A percentile compares a stretch with the other conserved stretches of the same genome.
Conservation (phyloP, 2,888 invertebrate genomes). For the Cephonodes hylas region DNA sequence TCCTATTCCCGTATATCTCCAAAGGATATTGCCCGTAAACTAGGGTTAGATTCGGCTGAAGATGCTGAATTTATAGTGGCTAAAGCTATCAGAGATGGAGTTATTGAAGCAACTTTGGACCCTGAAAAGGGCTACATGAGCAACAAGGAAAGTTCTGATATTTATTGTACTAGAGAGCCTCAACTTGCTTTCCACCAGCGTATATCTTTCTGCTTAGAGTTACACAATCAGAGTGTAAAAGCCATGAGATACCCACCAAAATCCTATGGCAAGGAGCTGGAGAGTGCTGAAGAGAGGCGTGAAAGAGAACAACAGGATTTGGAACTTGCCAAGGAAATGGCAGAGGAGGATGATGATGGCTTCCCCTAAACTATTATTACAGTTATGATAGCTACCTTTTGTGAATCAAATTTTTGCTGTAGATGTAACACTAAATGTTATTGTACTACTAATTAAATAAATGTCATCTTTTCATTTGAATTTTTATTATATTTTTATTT, state of each 20-base stretch:
- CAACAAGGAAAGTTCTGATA: conserved; percentile 97
- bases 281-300: conserved; percentile 97
- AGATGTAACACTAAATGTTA: conserved; percentile 30
- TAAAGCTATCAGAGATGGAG: conserved; percentile 98
- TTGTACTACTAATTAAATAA: background rate
- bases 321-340: conserved; percentile 99
- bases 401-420: conserved; percentile 22
- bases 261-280: conserved; percentile 98
- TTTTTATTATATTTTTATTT: too few relatives aligned
- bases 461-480: background rate
- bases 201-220: conserved; percentile 97
- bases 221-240: conserved; percentile 99
- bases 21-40: conserved; percentile 95
- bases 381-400: conserved; percentile 15
- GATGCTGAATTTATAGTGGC: conserved; percentile 99
- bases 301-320: conserved; percentile 98
- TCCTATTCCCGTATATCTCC: conserved; percentile 98
- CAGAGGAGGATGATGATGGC: conserved; percentile 98
- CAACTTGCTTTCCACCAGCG: conserved; percentile 97
- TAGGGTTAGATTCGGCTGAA: conserved; percentile 96
- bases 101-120: conserved; percentile 98
- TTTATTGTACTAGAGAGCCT: conserved; percentile 98
- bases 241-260: conserved; percentile 99
- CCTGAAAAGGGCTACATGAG: conserved; percentile 98
- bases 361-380: conserved; percentile 73